Base-by-base conservation (phyloP, 1,140 invertebrate species). In the Asbolus verrucosus region DNA sequence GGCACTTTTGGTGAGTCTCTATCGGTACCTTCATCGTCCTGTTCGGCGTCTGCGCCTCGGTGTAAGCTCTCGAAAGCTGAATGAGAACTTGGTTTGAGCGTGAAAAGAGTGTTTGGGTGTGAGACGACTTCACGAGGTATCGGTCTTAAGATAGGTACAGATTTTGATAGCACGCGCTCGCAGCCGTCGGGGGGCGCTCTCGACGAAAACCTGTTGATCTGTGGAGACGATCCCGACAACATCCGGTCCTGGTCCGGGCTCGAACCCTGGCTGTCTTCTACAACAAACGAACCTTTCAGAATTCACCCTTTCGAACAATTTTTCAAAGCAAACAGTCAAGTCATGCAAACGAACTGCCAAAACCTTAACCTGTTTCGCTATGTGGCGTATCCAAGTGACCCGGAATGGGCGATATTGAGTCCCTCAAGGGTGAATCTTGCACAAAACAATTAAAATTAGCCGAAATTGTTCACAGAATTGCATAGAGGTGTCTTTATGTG, bases 161-260 rank as follows among this genome's bases (percentile, higher is more conserved):
- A 88, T 90, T 92, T 54, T 89, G 81, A 81, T 88, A 88, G 73
- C 80, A 88, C 86, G 83, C 91, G 91, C 84, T 94, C 92, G 87
- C 92, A 94, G 76, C 92, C 92, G 86, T 93, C 92, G 15, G 92
- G 92, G 60, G 92, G 92, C 83, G 93, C 91, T 70, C 92, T 84
- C 24, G 91, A 90, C 74, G 93, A 85, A 82, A 93, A 93, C 78
- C 38, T 9, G 21, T 65, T 65, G 16, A 92, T 92, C 77, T 91
- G 89, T 43, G 92, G 92, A 73, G 91, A 93, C 70, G 90, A 90
- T 19, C 90, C 90, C 24, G 83, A 73, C 71, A 79, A 79, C 18
- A 65, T 82, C 73, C 81, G 80, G 69, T 87, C 83, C 71, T 86
- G 83, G 62, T 86, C 84, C 61, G 85, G 86, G 65, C 85, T 86